A percentile compares a stretch with the other conserved stretches of the same genome.
Evolutionary conservation across 1,140 invertebrate genomes (phyloP).

Genomic region (Drosophila santomea): DNA sequence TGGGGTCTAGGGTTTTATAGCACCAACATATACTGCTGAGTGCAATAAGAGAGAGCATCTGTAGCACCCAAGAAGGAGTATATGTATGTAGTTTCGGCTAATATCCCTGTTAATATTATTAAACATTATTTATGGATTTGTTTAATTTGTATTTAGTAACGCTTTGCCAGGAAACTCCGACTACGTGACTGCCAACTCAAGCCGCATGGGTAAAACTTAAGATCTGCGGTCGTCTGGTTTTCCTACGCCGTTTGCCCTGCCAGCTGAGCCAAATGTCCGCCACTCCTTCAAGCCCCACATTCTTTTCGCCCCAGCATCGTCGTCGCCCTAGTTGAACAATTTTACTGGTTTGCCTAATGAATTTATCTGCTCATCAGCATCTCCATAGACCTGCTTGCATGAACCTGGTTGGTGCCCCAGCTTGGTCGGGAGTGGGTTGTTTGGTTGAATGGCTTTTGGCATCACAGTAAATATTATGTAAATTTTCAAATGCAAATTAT

Average conservation of each 20-base stretch:
- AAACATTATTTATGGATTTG: slow-evolving; percentile 85
- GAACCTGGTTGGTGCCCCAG: slow-evolving; percentile 48
- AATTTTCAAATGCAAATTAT: slow-evolving; percentile 82
- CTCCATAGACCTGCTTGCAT: slow-evolving; percentile 60
- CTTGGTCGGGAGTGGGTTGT: slow-evolving; percentile 5
- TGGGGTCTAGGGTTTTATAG: slow-evolving; percentile 13
- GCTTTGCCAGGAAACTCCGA: slow-evolving; percentile 52
- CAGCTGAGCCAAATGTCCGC: slow-evolving; percentile 66
- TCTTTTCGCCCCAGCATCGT: slow-evolving; percentile 21
- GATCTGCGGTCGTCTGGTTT: slow-evolving; percentile 63
- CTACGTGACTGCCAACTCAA: slow-evolving; percentile 57
- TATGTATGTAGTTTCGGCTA: slow-evolving; percentile 64
- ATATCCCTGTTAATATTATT: slow-evolving; percentile 85
- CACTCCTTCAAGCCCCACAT: slow-evolving; percentile 42
- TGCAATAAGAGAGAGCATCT: slow-evolving; percentile 57
- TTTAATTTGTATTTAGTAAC: slow-evolving; percentile 85
- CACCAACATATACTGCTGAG: slow-evolving; percentile 26
- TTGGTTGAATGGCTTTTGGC: slow-evolving; percentile 16
- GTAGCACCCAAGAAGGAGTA: slow-evolving; percentile 13
- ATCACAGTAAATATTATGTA: slow-evolving; percentile 83
- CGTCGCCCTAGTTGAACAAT: slow-evolving; percentile 80
- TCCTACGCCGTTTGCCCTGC: slow-evolving; percentile 40
- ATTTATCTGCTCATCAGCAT: slow-evolving; percentile 84
- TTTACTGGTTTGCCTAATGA: slow-evolving; percentile 84
- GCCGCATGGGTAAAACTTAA: slow-evolving; percentile 58